phyloP scores from a whole-genome alignment of 2,113 vertebrate genomes.

The Phalacrocorax carbo region DNA sequence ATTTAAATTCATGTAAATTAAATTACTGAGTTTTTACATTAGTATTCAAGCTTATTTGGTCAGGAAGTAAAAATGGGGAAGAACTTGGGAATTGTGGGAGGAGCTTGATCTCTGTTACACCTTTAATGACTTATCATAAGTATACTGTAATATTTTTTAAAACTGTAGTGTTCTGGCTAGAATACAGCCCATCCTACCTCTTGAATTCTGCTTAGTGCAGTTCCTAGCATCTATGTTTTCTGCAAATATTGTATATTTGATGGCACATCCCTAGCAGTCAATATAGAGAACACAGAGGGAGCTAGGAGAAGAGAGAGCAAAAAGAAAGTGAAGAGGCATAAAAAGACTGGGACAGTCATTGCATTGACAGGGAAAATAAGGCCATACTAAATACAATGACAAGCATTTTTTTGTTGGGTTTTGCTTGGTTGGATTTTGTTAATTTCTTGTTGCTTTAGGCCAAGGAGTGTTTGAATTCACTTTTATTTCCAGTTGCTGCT shows the following conservation, averaged over 20 bases:
- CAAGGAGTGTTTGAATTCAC: slow-evolving; percentile 8
- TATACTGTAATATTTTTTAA: background rate
- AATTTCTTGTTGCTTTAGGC: slow-evolving; percentile 26
- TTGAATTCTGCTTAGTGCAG: background rate
- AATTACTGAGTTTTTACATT: background rate
- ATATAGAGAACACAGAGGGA: background rate
- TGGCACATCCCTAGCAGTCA: background rate
- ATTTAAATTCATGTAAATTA: background rate
- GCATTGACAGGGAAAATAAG: background rate
- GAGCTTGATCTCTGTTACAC: background rate
- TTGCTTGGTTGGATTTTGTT: background rate
- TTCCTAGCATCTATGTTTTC: background rate
- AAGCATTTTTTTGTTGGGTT: background rate
- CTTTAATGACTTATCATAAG: background rate
- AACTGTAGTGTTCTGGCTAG: background rate
- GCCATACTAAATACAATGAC: background rate
- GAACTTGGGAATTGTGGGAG: background rate
- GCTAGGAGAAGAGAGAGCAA: background rate
- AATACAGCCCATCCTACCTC: background rate
- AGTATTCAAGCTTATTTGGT: background rate
- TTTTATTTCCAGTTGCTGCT: slow-evolving; percentile 21
- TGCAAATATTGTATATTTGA: background rate
- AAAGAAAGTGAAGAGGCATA: background rate
- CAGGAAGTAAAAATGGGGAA: background rate
- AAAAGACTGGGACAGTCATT: background rate